Evolutionary conservation across 2,888 invertebrate species (phyloP).

Genomic region (Amphipyra berbera): DNA sequence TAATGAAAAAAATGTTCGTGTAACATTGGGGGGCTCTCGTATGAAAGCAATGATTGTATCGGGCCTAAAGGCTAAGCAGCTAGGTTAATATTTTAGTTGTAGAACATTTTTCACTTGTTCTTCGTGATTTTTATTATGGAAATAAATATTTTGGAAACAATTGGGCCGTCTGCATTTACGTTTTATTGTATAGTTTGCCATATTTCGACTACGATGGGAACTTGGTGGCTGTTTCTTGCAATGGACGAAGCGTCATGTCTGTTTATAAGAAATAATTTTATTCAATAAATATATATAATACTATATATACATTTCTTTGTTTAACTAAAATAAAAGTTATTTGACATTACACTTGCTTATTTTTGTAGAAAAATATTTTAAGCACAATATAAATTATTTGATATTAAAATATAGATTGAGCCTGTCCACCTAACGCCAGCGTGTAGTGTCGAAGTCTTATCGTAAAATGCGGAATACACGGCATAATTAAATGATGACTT

Average conservation of each 20-base stretch:
- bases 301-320: constrained; percentile 86
- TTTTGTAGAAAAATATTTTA: constrained; percentile 45
- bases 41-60: constrained; percentile 34
- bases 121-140: constrained; percentile 41
- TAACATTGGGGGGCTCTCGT: constrained; percentile 15
- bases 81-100: constrained; percentile 39
- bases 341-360: constrained; percentile 74
- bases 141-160: constrained; percentile 59
- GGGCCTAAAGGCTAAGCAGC: constrained; percentile 45
- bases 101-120: constrained; percentile 32
- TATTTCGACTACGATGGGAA: constrained; percentile 79
- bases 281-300: constrained; percentile 82
- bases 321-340: constrained; percentile 89
- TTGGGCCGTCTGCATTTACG: constrained; percentile 78
- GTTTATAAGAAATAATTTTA: constrained; percentile 86
- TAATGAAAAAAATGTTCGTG: constrained; percentile 15
- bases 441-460: no score
- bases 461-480: no score
- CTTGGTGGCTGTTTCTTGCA: constrained; percentile 81
- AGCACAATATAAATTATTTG: not conserved
- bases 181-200: constrained; percentile 72
- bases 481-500: no score
- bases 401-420: no score
- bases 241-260: constrained; percentile 78
- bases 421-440: no score